Evolutionary conservation across 2,113 vertebrate species (phyloP), one percentile per base, ranked within the genome.

Genomic region (cattle (Bos taurus)): DNA sequence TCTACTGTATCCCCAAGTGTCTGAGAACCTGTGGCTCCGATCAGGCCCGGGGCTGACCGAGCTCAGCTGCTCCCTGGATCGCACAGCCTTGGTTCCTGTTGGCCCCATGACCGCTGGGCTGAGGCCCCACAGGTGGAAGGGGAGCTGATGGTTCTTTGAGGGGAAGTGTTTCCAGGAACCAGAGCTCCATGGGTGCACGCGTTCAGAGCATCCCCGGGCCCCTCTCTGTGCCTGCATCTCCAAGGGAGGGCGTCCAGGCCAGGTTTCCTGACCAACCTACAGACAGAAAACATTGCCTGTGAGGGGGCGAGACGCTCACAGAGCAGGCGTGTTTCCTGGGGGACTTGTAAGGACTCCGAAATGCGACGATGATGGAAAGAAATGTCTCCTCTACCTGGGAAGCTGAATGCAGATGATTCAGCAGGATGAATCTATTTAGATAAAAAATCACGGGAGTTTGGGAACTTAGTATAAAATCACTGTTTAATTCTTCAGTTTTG

Each of bases 281-380:
- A 0, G 46, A 15, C 1, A 30, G 57, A 80, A 71, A 48, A 14
- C 3, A 2, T 8, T 13, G 0, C 43, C 1, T 25, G 7, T 8
- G 28, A 26, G 83, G 56, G 40, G 17, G 48, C 0, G 0, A 6
- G 3, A 9, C 2, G 3, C 5, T 7, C 40, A 19, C 33, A 3
- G 12, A 12, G 43, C 12, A 14, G 4, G 6, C 11, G 9, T 5
- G 5, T 5, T 11, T 25, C 43, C 40, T 1, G 52, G 26, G 2
- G 26, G 8, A 6, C 28, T 8, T 7, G 15, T 7, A 16, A 43
- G 50, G 57, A 10, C 28, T 43, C 86, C 1, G 7, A 40, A 17
- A 7, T 3, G 40, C 0, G 0, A 11, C 7, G 7, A 28, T 3
- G 0, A 0, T 0, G 40, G 40, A 8, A 54, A 33, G 50, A 36